These are phyloP conservation scores for Eidolon helvum DNA, from an alignment of 2,113 vertebrate species.

Conservation along the genomic window DNA sequence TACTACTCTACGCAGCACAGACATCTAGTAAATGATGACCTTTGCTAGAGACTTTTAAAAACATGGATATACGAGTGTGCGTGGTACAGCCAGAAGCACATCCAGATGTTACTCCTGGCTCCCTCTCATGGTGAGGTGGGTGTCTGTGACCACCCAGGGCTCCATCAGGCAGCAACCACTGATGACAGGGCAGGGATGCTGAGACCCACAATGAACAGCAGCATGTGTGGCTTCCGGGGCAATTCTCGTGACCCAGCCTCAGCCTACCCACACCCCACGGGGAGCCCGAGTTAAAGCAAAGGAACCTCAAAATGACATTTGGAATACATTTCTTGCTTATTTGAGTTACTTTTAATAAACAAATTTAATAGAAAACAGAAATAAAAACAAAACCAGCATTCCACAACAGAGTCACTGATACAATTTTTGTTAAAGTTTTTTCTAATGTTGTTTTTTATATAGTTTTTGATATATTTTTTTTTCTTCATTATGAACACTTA, in stretches of 20 bases:
- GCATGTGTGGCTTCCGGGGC: accelerated
- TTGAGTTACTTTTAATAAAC: neutral
- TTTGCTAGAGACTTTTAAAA: neutral
- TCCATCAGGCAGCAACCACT: neutral
- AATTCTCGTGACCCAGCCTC: neutral
- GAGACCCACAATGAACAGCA: neutral
- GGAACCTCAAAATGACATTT: neutral
- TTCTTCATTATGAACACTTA: neutral
- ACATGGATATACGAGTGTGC: too few species aligned
- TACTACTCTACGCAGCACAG: neutral
- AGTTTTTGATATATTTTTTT: neutral
- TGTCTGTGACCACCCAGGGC: neutral
- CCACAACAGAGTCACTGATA: neutral
- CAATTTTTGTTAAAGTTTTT: too few species aligned
- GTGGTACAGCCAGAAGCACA: neutral
- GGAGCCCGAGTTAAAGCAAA: neutral
- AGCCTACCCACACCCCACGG: neutral
- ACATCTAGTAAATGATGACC: accelerated
- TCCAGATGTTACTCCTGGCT: neutral
- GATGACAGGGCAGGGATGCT: neutral
- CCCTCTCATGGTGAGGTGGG: neutral
- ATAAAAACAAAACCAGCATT: neutral
- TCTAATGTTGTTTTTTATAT: too few species aligned
- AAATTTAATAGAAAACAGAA: neutral
- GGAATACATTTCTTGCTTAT: neutral